Conservation (phyloP, 2,797 vertebrate species). For the Oreonectes daqikongensis region DNA sequence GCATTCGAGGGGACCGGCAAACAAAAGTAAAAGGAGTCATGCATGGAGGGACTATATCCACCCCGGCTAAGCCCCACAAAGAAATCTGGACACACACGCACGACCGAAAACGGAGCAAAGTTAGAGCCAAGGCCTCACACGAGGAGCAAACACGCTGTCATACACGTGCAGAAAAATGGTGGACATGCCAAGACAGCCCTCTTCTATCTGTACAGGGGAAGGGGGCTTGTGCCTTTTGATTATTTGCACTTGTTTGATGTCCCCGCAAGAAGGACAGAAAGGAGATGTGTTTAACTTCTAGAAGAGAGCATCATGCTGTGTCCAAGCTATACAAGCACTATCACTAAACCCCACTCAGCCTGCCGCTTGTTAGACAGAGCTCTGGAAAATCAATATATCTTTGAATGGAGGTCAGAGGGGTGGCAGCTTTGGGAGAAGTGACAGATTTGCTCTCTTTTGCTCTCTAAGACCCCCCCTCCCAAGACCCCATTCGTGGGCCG, state of each 20-base stretch:
- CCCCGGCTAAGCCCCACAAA: constrained; percentile 66
- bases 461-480: constrained; percentile 72
- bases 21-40: constrained; percentile 53
- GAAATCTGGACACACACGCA: constrained; percentile 47
- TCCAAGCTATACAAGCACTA: constrained; percentile 50
- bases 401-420: constrained; percentile 87
- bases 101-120: constrained; percentile 42
- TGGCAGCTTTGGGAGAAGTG: constrained; percentile 83
- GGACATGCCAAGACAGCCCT: constrained; percentile 2
- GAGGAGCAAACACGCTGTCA: constrained; percentile 33
- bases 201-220: constrained; percentile 34
- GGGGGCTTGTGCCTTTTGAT: constrained; percentile 49
- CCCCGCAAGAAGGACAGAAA: constrained; percentile 38
- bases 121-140: constrained; percentile 40
- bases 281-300: constrained; percentile 62
- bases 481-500: constrained; percentile 19
- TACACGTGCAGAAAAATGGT: constrained; percentile 32
- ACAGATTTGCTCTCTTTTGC: constrained; percentile 87
- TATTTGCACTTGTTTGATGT: constrained; percentile 61
- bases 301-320: constrained; percentile 56
- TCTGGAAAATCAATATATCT: constrained; percentile 84
- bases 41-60: constrained; percentile 60
- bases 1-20: constrained; percentile 45
- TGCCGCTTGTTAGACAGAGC: constrained; percentile 74
- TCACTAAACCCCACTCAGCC: constrained; percentile 59